A percentile compares a stretch with the other conserved stretches of the same genome.
Evolutionary conservation across 2,797 vertebrate genomes (phyloP).

Genomic region (Urocyon cinereoargenteus): DNA sequence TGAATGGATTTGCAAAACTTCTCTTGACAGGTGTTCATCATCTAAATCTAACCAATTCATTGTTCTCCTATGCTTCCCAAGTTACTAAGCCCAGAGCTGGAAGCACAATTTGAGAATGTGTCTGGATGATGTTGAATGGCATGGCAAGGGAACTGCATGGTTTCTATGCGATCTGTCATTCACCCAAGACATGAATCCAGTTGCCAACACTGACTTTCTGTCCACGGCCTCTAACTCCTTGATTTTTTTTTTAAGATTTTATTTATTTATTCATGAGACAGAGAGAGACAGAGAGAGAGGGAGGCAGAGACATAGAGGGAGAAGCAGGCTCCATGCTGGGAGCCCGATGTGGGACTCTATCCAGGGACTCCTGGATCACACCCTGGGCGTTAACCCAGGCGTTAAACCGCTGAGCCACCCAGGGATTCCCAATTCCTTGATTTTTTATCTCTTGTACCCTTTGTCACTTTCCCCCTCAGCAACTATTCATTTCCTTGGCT

Average conservation of each 20-base stretch:
- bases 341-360: too few species aligned
- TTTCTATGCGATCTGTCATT: background rate
- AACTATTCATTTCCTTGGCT: background rate
- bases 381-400: too few species aligned
- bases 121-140: background rate
- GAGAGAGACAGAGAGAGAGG: too few species aligned
- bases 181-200: accelerated
- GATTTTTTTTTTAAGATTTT: background rate
- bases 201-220: background rate
- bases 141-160: background rate
- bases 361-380: too few species aligned
- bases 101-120: background rate
- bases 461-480: background rate
- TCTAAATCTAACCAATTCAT: background rate
- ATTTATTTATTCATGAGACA: too few species aligned
- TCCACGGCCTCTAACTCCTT: background rate
- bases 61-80: background rate
- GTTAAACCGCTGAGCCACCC: too few species aligned
- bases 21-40: background rate
- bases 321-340: too few species aligned
- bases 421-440: too few species aligned
- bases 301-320: too few species aligned
- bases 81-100: background rate
- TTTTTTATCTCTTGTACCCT: background rate
- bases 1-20: background rate